These are phyloP conservation scores for Eidolon dupreanum DNA, from an alignment of 2,797 vertebrate species.

Conservation along the genomic window DNA sequence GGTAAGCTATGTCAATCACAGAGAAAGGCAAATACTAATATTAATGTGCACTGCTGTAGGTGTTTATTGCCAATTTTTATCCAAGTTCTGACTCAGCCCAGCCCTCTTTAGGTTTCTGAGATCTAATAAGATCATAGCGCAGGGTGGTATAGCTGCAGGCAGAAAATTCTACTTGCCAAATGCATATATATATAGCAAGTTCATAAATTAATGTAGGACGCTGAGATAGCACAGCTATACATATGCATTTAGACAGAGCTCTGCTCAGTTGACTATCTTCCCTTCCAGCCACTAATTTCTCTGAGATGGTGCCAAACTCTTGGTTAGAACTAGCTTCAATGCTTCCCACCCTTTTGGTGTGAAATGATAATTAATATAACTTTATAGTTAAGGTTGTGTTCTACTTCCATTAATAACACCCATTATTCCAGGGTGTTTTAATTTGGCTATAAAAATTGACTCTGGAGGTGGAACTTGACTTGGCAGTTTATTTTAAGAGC, in stretches of 20 bases:
- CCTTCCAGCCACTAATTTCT: constrained; percentile 57
- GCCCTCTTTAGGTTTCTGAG: constrained; percentile 50
- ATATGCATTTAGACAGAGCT: not conserved
- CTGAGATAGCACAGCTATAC: not conserved
- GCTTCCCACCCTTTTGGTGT: constrained; percentile 27
- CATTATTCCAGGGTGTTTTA: constrained; percentile 41
- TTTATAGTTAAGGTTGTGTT: constrained; percentile 60
- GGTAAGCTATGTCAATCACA: constrained; percentile 24
- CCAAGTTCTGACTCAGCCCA: constrained; percentile 66
- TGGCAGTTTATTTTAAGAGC: constrained; percentile 39
- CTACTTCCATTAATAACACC: constrained; percentile 53
- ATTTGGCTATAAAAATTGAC: constrained; percentile 64
- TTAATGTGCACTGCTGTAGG: constrained; percentile 22
- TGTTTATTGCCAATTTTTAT: constrained; percentile 60
- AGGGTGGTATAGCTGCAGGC: constrained; percentile 61
- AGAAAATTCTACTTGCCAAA: constrained; percentile 67
- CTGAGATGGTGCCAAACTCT: constrained; percentile 48
- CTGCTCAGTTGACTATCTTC: not conserved
- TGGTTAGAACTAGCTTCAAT: constrained; percentile 14
- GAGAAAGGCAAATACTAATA: constrained; percentile 30
- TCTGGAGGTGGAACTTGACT: constrained; percentile 3
- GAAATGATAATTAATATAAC: constrained; percentile 66
- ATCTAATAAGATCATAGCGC: constrained; percentile 69
- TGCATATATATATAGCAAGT: constrained; percentile 38
- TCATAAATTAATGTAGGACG: not conserved